phyloP scores from a whole-genome alignment of 1,140 invertebrate genomes.

The Trichoplusia ni region DNA sequence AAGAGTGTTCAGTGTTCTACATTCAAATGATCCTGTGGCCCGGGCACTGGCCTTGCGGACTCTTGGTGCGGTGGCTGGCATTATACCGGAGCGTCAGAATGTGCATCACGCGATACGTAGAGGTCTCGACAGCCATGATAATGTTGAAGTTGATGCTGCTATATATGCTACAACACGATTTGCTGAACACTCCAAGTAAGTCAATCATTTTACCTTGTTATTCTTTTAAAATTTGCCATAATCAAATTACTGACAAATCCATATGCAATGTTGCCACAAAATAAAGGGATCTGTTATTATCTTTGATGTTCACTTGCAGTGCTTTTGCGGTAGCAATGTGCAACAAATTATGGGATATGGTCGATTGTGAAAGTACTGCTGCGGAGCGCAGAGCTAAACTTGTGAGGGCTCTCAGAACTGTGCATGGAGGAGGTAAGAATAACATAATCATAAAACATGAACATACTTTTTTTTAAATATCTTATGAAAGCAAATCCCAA shows the following conservation, averaged over 20 bases:
- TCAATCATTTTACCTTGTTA: too few species aligned
- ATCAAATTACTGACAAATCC: too few species aligned
- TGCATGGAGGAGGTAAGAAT: slow-evolving; percentile 91
- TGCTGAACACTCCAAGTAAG: slow-evolving; percentile 94
- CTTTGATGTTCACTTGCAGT: too few species aligned
- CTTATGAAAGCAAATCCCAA: too few species aligned
- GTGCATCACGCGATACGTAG: slow-evolving; percentile 97
- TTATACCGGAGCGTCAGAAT: slow-evolving; percentile 96
- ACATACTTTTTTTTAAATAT: too few species aligned
- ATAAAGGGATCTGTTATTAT: too few species aligned
- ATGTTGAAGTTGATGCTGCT: slow-evolving; percentile 97
- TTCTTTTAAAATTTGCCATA: too few species aligned
- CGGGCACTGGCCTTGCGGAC: slow-evolving; percentile 94
- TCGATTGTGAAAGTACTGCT: slow-evolving; percentile 94
- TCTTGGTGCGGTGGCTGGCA: slow-evolving; percentile 94
- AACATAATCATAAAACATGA: too few species aligned
- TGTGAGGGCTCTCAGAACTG: slow-evolving; percentile 95
- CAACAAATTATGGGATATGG: slow-evolving; percentile 97
- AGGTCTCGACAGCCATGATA: slow-evolving; percentile 96
- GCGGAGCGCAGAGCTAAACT: slow-evolving; percentile 95
- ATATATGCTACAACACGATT: slow-evolving; percentile 97
- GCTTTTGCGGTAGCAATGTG: slow-evolving; percentile 98
- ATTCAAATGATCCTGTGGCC: slow-evolving; percentile 98
- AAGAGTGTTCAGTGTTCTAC: slow-evolving; percentile 96
- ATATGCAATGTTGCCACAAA: too few species aligned